Evolutionary conservation across 2,888 invertebrate species (phyloP).

Genomic region (Chloroclystis v-ata): DNA sequence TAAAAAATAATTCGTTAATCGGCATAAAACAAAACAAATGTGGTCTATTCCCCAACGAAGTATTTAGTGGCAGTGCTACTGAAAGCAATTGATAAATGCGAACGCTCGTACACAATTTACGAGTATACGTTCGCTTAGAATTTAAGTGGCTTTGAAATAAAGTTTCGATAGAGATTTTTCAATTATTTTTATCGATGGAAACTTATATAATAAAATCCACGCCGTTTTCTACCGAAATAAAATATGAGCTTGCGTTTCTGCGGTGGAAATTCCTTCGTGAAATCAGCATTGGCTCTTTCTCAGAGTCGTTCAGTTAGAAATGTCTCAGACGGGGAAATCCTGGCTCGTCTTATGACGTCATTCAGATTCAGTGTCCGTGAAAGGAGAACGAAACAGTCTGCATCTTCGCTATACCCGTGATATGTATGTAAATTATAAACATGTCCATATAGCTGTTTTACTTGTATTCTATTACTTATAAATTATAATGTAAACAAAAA

Average conservation of each 20-base stretch:
- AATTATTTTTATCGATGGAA: slow-evolving; percentile 11
- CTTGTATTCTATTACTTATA: too few relatives aligned
- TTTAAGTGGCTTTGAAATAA: slow-evolving; percentile 21
- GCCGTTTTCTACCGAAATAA: slow-evolving; percentile 8
- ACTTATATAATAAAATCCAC: neutral
- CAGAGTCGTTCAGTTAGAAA: slow-evolving; percentile 62
- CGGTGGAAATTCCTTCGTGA: slow-evolving; percentile 35
- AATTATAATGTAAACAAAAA: too few relatives aligned
- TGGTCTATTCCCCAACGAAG: slow-evolving; percentile 10
- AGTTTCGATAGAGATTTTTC: slow-evolving; percentile 23
- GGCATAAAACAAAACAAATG: slow-evolving; percentile 13
- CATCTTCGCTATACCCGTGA: neutral
- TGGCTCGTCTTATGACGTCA: slow-evolving; percentile 53
- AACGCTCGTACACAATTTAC: slow-evolving; percentile 15
- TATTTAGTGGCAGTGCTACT: slow-evolving; percentile 14
- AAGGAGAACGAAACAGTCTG: slow-evolving; percentile 34
- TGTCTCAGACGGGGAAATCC: slow-evolving; percentile 56
- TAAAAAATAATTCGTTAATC: slow-evolving; percentile 16
- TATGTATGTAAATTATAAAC: neutral
- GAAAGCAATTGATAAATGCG: slow-evolving; percentile 19
- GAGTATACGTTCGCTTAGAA: slow-evolving; percentile 10
- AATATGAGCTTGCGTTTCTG: slow-evolving; percentile 25
- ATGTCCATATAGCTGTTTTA: too few relatives aligned
- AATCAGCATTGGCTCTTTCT: slow-evolving; percentile 44
- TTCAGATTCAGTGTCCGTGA: slow-evolving; percentile 62